Conservation (phyloP, 2,888 invertebrate genomes). For the Pocota personata region DNA sequence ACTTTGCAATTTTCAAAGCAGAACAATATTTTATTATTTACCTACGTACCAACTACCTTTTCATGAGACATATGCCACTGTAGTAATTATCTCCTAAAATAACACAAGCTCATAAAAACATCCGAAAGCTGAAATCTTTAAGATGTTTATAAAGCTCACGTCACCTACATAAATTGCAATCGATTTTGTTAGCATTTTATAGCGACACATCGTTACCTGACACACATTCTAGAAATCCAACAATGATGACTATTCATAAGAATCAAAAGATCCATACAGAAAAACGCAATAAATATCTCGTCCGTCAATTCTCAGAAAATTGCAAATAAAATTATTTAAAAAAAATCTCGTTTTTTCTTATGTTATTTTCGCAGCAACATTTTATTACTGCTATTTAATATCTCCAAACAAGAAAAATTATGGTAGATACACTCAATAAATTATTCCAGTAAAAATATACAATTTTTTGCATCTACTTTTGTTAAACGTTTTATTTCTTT, state of each 20-base stretch:
- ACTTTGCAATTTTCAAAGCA: too few relatives aligned
- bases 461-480: neutral
- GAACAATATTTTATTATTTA: too few relatives aligned
- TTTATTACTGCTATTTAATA: slow-evolving; percentile 62
- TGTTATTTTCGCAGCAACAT: slow-evolving; percentile 52
- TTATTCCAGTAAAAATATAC: slow-evolving; percentile 52
- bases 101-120: neutral
- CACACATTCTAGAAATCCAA: slow-evolving; percentile 48
- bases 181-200: slow-evolving; percentile 29
- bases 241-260: slow-evolving; percentile 58
- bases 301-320: slow-evolving; percentile 52
- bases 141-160: neutral
- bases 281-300: slow-evolving; percentile 38
- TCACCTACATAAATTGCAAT: slow-evolving; percentile 30
- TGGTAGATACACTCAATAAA: slow-evolving; percentile 66
- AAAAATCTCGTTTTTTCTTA: neutral
- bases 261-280: slow-evolving; percentile 7
- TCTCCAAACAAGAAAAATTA: slow-evolving; percentile 55
- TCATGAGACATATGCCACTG: too few relatives aligned
- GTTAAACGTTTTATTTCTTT: slow-evolving; percentile 67
- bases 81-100: neutral
- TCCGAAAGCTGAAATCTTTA: neutral
- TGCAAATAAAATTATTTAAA: slow-evolving; percentile 36
- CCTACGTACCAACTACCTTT: too few relatives aligned
- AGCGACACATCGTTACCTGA: slow-evolving; percentile 49